A percentile compares a stretch with the other conserved stretches of the same genome.
phyloP scores from a whole-genome alignment of 2,888 invertebrate species.

The Seira musarum region DNA sequence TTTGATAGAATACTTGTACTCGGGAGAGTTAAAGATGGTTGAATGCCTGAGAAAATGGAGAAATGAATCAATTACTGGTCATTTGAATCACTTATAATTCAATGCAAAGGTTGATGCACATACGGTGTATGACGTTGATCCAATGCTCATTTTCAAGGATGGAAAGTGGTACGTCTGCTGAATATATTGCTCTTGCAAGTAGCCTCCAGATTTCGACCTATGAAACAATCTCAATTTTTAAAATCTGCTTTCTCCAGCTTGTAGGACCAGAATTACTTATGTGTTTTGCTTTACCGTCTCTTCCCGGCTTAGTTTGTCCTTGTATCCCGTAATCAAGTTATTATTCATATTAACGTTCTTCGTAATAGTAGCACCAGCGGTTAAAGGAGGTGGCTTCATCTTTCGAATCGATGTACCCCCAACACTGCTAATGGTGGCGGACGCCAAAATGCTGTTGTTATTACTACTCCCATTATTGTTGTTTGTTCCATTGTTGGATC shows the following conservation, averaged over 20 bases:
- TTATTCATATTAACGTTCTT: conserved; percentile 38
- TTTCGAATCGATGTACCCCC: conserved; percentile 15
- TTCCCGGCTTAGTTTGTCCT: conserved; percentile 39
- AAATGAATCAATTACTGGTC: not conserved
- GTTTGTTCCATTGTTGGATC: not conserved
- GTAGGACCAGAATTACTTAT: too few relatives aligned
- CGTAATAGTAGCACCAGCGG: conserved; percentile 45
- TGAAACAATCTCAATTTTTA: not conserved
- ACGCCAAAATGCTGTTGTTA: not conserved
- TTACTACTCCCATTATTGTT: conserved; percentile 13
- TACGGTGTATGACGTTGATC: conserved; percentile 43
- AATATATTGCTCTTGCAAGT: conserved; percentile 52
- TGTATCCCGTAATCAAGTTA: conserved; percentile 18
- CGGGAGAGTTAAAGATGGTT: conserved; percentile 50
- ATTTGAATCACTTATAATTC: not conserved
- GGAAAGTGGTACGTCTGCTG: conserved; percentile 52
- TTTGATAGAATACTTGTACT: conserved; percentile 42
- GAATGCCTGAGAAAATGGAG: conserved; percentile 26
- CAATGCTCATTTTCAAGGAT: conserved; percentile 57
- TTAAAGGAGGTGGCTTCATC: conserved; percentile 22
- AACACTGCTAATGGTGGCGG: not conserved
- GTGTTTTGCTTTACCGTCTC: conserved; percentile 53
- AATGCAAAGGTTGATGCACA: not conserved
- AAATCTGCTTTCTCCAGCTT: too few relatives aligned
- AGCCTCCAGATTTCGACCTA: conserved; percentile 57